phyloP scores from a whole-genome alignment of 2,797 vertebrate species.

The Pyrocephalus nanus region DNA sequence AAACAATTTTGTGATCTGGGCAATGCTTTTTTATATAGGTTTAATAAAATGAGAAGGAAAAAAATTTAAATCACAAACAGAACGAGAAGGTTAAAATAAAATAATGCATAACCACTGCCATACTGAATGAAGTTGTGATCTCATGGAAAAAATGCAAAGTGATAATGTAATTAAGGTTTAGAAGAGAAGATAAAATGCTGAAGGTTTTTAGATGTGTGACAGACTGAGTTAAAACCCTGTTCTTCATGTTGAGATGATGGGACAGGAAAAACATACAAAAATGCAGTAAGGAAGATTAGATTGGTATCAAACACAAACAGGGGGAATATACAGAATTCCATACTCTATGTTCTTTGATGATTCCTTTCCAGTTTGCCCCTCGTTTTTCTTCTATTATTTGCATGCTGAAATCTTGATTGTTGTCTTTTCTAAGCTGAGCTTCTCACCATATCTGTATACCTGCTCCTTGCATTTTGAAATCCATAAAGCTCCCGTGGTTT shows the following conservation, averaged over 20 bases:
- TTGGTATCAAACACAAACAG: neutral
- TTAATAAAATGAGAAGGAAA: neutral
- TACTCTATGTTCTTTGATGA: neutral
- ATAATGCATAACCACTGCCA: neutral
- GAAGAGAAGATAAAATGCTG: neutral
- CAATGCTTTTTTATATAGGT: neutral
- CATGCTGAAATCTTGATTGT: neutral
- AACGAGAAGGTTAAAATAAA: neutral
- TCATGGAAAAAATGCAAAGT: neutral
- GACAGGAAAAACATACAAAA: neutral
- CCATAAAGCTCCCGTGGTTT: rapidly evolving
- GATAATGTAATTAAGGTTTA: neutral
- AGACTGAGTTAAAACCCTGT: neutral
- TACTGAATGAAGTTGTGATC: neutral
- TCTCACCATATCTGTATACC: neutral
- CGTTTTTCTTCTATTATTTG: neutral
- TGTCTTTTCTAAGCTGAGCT: neutral
- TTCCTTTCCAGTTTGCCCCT: neutral
- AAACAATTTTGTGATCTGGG: neutral
- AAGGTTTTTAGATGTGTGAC: neutral
- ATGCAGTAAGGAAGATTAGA: neutral
- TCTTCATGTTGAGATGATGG: neutral
- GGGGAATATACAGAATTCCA: neutral
- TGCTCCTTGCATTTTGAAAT: neutral
- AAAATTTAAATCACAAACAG: neutral